Conservation (phyloP, 2,888 invertebrate genomes). For the Balanococcus diminutus region DNA sequence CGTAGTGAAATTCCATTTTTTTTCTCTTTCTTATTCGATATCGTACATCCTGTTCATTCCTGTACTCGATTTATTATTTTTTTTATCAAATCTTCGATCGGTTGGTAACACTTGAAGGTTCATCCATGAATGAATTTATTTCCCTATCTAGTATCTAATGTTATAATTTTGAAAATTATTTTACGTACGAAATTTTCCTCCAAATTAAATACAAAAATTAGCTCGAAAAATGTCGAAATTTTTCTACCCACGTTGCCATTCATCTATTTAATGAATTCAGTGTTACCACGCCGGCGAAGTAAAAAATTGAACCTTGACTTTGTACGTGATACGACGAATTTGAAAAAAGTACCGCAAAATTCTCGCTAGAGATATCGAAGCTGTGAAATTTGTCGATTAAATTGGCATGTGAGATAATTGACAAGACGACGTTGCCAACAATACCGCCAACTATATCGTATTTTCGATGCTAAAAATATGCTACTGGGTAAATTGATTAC, state of each 20-base stretch:
- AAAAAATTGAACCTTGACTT: not conserved
- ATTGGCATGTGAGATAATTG: slow-evolving; percentile 17
- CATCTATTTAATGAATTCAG: not conserved
- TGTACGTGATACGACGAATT: not conserved
- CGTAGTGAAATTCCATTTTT: not conserved
- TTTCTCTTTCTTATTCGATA: not conserved
- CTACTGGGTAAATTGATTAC: slow-evolving; percentile 9
- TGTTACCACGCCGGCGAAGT: not conserved
- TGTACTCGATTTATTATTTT: not conserved
- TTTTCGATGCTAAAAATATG: slow-evolving; percentile 26
- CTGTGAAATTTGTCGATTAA: slow-evolving; percentile 18
- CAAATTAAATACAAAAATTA: not conserved
- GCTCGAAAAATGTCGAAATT: not conserved
- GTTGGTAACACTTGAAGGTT: not conserved
- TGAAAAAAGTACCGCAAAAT: not conserved
- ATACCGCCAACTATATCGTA: not conserved
- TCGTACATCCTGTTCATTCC: not conserved
- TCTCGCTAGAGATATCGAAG: not conserved
- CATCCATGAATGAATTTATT: not conserved
- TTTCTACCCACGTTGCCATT: not conserved
- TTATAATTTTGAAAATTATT: not conserved
- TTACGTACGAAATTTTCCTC: not conserved
- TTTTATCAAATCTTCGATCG: not conserved
- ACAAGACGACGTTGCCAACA: slow-evolving; percentile 14
- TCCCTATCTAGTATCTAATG: too few species aligned